These are phyloP conservation scores for Hirudinaria manillensis DNA, from an alignment of 2,888 invertebrate species.

Conservation along the genomic window DNA sequence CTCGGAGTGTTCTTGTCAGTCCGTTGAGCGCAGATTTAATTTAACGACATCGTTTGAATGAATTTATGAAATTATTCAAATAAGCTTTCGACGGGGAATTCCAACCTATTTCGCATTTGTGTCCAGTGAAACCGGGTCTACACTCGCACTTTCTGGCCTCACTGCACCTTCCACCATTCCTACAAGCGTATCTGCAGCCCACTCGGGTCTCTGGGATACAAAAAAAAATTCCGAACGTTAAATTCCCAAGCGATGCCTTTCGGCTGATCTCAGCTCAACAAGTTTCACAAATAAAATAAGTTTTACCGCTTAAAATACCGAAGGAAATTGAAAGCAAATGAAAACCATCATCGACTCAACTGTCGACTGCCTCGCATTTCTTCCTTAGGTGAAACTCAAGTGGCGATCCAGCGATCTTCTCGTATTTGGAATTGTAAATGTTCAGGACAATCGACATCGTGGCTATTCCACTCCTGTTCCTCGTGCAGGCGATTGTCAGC, in stretches of 20 bases:
- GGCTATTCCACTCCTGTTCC: constrained; percentile 47
- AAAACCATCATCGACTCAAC: background rate
- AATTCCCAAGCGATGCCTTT: too few species aligned
- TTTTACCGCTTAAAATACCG: too few species aligned
- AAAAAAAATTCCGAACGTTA: too few species aligned
- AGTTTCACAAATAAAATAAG: too few species aligned
- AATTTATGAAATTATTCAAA: too few species aligned
- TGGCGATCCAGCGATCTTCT: constrained; percentile 47
- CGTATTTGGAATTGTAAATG: constrained; percentile 44
- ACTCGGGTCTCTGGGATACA: background rate
- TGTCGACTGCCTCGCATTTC: constrained; percentile 42
- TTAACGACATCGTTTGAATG: too few species aligned
- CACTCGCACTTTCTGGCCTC: constrained; percentile 41
- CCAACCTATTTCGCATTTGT: constrained; percentile 37
- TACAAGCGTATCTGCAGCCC: constrained; percentile 38
- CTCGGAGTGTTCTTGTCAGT: background rate
- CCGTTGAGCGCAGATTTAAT: too few species aligned
- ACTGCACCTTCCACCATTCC: constrained; percentile 39
- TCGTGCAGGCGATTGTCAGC: constrained; percentile 52
- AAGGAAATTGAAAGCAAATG: too few species aligned
- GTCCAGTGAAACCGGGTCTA: constrained; percentile 42
- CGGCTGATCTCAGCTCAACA: too few species aligned
- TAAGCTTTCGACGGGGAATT: background rate
- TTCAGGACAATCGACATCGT: constrained; percentile 47
- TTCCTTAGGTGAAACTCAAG: constrained; percentile 48